Evolutionary conservation across 2,888 invertebrate genomes (phyloP).

Genomic region (Ligdia adustata): DNA sequence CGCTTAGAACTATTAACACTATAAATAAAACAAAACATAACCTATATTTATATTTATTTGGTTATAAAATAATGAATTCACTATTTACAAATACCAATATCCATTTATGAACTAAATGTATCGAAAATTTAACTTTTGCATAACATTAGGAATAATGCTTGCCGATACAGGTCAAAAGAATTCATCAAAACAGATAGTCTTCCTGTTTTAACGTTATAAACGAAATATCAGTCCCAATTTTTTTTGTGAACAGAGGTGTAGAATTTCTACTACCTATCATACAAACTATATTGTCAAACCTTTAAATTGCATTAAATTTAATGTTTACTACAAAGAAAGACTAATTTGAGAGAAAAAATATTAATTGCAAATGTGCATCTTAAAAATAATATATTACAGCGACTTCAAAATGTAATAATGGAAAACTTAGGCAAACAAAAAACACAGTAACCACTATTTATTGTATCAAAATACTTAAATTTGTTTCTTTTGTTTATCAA

Average conservation of each 20-base stretch:
- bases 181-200: constrained; percentile 1
- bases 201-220: constrained; percentile 5
- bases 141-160: constrained; percentile 10
- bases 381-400: constrained; percentile 6
- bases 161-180: constrained; percentile 20
- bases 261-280: constrained; percentile 1
- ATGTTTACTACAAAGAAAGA: constrained; percentile 2
- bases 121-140: neutral
- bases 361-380: constrained; percentile 7
- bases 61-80: constrained; percentile 64
- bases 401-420: constrained; percentile 12
- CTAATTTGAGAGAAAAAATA: neutral
- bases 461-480: constrained; percentile 7
- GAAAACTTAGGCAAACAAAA: constrained; percentile 5
- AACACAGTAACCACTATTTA: neutral
- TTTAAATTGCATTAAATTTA: constrained; percentile 7
- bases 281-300: neutral
- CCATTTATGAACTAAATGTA: neutral
- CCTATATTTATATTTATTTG: constrained; percentile 69
- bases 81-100: constrained; percentile 70
- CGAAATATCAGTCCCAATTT: constrained; percentile 16
- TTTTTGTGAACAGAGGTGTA: constrained; percentile 10
- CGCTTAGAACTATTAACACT: neutral
- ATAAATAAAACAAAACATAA: constrained; percentile 40
- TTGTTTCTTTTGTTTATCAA: too few species aligned